Evolutionary conservation across 2,888 invertebrate species (phyloP), one percentile per base, ranked within the genome.

Genomic region (Tinea trinotella): DNA sequence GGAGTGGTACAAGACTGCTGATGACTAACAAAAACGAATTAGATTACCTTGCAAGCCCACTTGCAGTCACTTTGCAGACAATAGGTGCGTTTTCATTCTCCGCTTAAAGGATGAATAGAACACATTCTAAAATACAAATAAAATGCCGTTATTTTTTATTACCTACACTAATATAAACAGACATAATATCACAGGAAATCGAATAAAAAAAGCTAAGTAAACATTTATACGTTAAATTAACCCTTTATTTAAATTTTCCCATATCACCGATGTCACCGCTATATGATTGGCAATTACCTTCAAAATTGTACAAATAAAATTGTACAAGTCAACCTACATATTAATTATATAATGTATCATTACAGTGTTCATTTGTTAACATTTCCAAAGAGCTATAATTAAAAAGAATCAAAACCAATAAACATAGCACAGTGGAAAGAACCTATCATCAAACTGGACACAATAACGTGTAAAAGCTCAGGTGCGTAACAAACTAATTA

Each of bases 401-500:
- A 75, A 70, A 69, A 66, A 58, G 57, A 63, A 67, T 62, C 62
- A 61, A 58, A 62, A 55, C 54, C 58, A 19, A 20, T 50, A 53
- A 52, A 30, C 52, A 49, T 48, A 54, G 20, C 46, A 62, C 60
- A 19, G 24, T 50, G 13, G 40, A 40, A 17, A 57, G 53, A 66
- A 64, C 64, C 61, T 63, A 66, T 67, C 64, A 67, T 69, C 64
- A 65, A 60, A 56, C 58, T 55, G 49, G 58, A 54, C 53, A 56
- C 56, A 56, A 56, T 34, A 18, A 35, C 71, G 67, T 68, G 68
- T 71, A 71, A 72, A 70, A 61, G 81, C 83, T 85, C 85, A 85
- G 85, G 85, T 84, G 85, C 81, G 75, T 79, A 82, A 78, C 83
- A 61, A 83, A 83, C 80, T 83, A 83, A 84, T 85, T 85, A 85